phyloP scores from a whole-genome alignment of 1,140 invertebrate species.

The Caenorhabditis briggsae region DNA sequence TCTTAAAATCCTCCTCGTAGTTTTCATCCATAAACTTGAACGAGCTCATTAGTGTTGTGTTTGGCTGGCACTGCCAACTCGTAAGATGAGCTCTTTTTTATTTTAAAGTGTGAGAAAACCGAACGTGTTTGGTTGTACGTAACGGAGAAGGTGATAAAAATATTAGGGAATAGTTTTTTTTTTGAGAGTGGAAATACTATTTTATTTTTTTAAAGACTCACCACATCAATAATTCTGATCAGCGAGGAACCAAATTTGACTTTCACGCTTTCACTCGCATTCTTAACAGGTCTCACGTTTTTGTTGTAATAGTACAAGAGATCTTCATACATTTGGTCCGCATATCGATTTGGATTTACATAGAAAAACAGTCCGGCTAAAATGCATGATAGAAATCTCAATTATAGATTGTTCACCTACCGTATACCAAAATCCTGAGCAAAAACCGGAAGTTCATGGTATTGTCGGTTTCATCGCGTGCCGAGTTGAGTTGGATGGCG shows the following conservation, averaged over 20 bases:
- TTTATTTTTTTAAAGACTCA: conserved; percentile 74
- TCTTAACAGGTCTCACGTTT: conserved; percentile 91
- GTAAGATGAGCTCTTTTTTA: conserved; percentile 33
- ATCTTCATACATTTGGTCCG: conserved; percentile 82
- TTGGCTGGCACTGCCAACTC: conserved; percentile 4
- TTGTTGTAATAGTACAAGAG: conserved; percentile 95
- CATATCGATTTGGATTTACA: conserved; percentile 69
- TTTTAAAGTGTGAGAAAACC: conserved; percentile 41
- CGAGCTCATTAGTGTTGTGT: conserved; percentile 47
- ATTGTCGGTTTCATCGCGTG: conserved; percentile 51
- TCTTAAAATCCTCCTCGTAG: not conserved
- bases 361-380: conserved; percentile 36
- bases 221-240: conserved; percentile 80
- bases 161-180: not conserved
- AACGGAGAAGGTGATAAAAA: not conserved
- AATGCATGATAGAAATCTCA: not conserved
- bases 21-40: conserved; percentile 25
- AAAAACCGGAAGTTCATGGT: conserved; percentile 38
- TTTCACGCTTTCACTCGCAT: conserved; percentile 91
- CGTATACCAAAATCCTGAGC: conserved; percentile 49
- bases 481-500: conserved; percentile 19
- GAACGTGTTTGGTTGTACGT: conserved; percentile 40
- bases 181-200: not conserved
- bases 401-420: not conserved
- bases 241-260: conserved; percentile 87